A percentile compares a stretch with the other conserved stretches of the same genome.
Evolutionary conservation across 2,113 vertebrate genomes (phyloP).

Genomic region (Zootoca vivipara): DNA sequence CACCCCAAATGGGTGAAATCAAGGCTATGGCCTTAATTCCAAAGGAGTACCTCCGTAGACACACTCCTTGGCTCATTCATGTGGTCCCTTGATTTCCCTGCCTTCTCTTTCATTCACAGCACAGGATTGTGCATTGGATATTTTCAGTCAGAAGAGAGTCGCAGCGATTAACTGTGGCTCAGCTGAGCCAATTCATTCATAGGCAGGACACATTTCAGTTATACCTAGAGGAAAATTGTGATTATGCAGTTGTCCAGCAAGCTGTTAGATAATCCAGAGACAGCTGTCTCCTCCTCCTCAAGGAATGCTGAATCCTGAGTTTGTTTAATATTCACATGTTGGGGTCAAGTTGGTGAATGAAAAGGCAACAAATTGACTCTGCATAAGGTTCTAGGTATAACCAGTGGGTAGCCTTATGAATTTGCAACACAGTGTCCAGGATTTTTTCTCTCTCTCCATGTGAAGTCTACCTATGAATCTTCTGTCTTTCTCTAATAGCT

Average conservation of each 20-base stretch:
- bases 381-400: background rate
- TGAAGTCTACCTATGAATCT: background rate
- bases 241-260: conserved; percentile 1
- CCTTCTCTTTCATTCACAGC: background rate
- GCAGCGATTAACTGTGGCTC: background rate
- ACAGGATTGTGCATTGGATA: background rate
- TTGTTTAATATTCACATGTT: conserved; percentile 14
- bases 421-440: background rate
- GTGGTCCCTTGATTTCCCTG: background rate
- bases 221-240: background rate
- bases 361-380: background rate
- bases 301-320: conserved; percentile 4
- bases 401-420: background rate
- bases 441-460: background rate
- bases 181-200: background rate
- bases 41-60: background rate
- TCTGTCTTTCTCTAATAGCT: background rate
- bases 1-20: background rate
- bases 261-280: conserved; percentile 24
- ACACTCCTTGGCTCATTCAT: background rate
- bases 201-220: background rate
- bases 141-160: background rate
- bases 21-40: background rate
- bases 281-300: background rate
- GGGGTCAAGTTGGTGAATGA: background rate